Conservation (phyloP, 2,797 vertebrate species). For the Holocentrus rufus region DNA sequence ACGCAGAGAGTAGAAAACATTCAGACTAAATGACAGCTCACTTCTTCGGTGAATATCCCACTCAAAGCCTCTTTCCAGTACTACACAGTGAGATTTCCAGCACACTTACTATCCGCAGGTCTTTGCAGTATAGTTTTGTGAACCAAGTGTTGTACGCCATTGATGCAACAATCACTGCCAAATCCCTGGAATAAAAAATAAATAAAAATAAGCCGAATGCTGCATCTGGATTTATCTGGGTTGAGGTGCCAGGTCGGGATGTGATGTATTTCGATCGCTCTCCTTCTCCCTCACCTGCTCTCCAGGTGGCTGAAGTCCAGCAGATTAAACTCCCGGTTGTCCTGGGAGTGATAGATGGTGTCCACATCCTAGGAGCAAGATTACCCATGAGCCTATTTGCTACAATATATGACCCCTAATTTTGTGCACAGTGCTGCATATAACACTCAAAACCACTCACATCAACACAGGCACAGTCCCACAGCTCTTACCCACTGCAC, state of each 20-base stretch:
- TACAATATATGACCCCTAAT: constrained; percentile 30
- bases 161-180: constrained; percentile 91
- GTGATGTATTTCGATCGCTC: constrained; percentile 1
- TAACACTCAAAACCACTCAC: constrained; percentile 66
- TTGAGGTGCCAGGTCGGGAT: not conserved
- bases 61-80: not conserved
- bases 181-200: constrained; percentile 80
- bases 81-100: not conserved
- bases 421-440: constrained; percentile 43
- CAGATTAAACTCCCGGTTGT: constrained; percentile 92
- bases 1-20: not conserved
- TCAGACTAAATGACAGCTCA: not conserved
- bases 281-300: constrained; percentile 83
- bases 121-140: constrained; percentile 90
- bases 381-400: constrained; percentile 57
- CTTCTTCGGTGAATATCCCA: not conserved
- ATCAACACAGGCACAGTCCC: constrained; percentile 62
- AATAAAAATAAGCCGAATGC: not conserved
- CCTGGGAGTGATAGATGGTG: constrained; percentile 94
- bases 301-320: constrained; percentile 94
- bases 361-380: constrained; percentile 88
- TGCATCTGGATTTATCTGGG: not conserved
- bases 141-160: constrained; percentile 95
- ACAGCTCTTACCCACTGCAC: constrained; percentile 89
- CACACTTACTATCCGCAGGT: constrained; percentile 86